Conservation (phyloP, 2,888 invertebrate species). For the Corbicula japonica region DNA sequence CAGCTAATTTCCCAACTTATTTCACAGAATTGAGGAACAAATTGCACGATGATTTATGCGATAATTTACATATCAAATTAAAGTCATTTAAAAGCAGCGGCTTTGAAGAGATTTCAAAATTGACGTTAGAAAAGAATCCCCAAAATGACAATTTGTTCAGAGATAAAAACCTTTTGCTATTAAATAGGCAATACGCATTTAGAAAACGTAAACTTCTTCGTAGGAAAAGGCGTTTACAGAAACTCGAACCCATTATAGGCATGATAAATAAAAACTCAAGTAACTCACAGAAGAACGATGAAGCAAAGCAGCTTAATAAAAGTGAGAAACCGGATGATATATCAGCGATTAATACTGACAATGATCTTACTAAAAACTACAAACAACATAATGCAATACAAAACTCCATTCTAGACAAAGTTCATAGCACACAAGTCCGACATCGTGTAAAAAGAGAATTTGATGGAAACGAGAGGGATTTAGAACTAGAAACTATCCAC, state of each 20-base stretch:
- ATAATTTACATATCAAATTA: neutral
- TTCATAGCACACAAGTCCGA: neutral
- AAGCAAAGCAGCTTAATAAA: too few species aligned
- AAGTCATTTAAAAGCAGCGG: neutral
- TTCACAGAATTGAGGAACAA: neutral
- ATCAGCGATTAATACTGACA: neutral
- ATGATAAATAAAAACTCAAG: too few species aligned
- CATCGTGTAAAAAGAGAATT: neutral
- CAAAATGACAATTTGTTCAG: neutral
- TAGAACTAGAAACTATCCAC: neutral
- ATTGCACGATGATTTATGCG: neutral
- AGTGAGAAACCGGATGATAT: neutral
- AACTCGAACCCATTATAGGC: too few species aligned
- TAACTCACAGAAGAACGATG: too few species aligned
- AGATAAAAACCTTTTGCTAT: neutral
- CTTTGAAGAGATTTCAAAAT: neutral
- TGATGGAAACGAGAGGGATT: neutral
- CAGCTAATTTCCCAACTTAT: neutral
- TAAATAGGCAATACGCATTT: neutral
- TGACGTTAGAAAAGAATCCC: neutral
- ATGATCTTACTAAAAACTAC: neutral
- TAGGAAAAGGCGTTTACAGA: too few species aligned
- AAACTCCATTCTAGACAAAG: neutral
- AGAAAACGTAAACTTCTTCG: too few species aligned
- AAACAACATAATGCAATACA: neutral